Percentiles rank a stretch among this genome's conserved stretches.
Conservation (phyloP, 2,888 invertebrate species). For the Megalurothrips usitatus region DNA sequence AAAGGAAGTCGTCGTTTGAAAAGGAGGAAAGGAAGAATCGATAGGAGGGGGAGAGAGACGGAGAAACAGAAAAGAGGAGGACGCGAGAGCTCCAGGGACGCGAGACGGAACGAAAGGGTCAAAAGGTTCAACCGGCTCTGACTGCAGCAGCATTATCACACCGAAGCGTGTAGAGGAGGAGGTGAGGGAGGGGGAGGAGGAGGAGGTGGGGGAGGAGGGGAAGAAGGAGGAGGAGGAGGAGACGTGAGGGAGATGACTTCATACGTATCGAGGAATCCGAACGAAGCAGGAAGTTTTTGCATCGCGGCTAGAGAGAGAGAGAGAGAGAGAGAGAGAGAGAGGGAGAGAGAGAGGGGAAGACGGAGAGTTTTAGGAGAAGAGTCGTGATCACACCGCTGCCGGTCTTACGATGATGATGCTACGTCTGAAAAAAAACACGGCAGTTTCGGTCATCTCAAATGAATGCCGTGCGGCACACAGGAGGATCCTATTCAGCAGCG, state of each 20-base stretch:
- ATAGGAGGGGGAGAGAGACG: background rate
- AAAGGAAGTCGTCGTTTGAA: no score
- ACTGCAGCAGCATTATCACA: background rate
- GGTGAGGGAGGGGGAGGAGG: no score
- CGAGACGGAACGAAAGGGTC: conserved; percentile 2
- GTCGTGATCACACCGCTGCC: no score
- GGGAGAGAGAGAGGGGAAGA: background rate
- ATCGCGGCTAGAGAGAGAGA: background rate
- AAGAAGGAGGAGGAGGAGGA: background rate
- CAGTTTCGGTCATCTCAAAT: no score
- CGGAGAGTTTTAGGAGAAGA: background rate
- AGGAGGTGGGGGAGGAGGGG: background rate
- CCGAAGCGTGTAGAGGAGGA: background rate
- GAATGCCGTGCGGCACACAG: no score
- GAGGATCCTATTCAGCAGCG: no score
- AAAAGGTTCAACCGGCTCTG: conserved; percentile 2
- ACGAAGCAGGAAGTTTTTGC: conserved; percentile 18
- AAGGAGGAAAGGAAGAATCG: no score
- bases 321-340: no score
- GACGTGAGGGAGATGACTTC: background rate
- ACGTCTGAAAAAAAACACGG: no score
- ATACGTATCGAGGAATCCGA: conserved; percentile 11
- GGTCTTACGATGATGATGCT: no score
- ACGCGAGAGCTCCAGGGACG: background rate
- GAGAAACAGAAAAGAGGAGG: background rate